Conservation (phyloP, 2,797 vertebrate species). For the Sebastes nivosus region DNA sequence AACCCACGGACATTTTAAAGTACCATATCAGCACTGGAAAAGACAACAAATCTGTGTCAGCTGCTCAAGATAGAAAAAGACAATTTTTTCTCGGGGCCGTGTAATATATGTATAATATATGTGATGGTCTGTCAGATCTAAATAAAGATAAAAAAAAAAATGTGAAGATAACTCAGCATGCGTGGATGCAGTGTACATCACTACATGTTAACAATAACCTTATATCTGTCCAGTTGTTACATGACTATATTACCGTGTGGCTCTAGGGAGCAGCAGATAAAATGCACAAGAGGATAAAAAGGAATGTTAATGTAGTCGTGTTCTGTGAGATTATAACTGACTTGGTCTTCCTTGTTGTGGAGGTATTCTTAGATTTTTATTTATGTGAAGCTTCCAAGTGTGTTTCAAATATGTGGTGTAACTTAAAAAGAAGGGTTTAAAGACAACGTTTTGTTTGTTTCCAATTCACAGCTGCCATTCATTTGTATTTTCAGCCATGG, state of each 20-base stretch:
- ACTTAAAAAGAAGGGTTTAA: not conserved
- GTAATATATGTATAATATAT: not conserved
- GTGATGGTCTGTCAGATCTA: not conserved
- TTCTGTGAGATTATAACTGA: not conserved
- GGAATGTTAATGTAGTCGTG: not conserved
- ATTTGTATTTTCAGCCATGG: not conserved
- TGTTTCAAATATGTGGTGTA: not conserved
- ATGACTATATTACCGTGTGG: not conserved
- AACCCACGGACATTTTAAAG: conserved; percentile 63
- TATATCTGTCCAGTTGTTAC: not conserved
- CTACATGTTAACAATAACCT: not conserved
- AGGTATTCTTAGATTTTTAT: not conserved
- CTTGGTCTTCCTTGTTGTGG: not conserved
- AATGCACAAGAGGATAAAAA: not conserved
- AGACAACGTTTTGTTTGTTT: not conserved
- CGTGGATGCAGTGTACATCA: not conserved
- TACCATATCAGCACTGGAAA: conserved; percentile 46
- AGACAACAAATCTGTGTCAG: not conserved
- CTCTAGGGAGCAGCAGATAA: not conserved
- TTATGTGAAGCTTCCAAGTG: not conserved
- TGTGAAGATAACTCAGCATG: not conserved
- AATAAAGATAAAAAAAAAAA: not conserved
- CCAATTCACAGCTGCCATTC: not conserved
- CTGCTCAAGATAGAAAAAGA: not conserved
- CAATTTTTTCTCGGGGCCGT: not conserved